Percentiles rank a stretch among this genome's conserved stretches.
These are phyloP conservation scores for Drosophila paranaensis DNA, from an alignment of 2,888 invertebrate species.

Conservation along the genomic window DNA sequence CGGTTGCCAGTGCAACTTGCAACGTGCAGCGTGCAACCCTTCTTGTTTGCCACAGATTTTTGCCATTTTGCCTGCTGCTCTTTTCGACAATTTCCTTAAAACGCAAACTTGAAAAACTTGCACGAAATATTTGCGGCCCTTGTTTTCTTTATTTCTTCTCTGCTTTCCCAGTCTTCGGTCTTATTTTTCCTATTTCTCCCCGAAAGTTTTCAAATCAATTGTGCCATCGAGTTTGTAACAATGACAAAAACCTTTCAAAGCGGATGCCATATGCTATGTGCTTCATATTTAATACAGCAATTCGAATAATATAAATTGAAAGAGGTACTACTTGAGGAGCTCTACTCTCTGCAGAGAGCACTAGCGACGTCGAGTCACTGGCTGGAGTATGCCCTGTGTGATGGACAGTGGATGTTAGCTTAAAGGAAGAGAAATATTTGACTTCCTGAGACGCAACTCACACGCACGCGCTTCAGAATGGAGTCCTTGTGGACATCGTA, in stretches of 20 bases:
- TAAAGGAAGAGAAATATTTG: neutral
- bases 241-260: conserved; percentile 47
- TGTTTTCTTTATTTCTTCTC: conserved; percentile 12
- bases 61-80: conserved; percentile 35
- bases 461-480: conserved; percentile 60
- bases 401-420: neutral
- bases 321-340: neutral
- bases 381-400: conserved; percentile 50
- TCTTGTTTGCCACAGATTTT: conserved; percentile 49
- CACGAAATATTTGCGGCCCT: conserved; percentile 47
- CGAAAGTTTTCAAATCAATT: conserved; percentile 59
- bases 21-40: conserved; percentile 49
- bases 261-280: conserved; percentile 26
- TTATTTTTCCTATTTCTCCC: conserved; percentile 10
- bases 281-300: conserved; percentile 40
- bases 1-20: conserved; percentile 55
- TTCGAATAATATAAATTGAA: conserved; percentile 19
- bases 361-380: conserved; percentile 39
- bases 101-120: conserved; percentile 73
- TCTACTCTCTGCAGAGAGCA: conserved; percentile 1
- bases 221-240: conserved; percentile 51
- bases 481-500: conserved; percentile 64
- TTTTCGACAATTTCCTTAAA: conserved; percentile 71
- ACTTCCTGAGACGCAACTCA: conserved; percentile 26
- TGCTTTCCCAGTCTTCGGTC: conserved; percentile 10